Base-by-base conservation (phyloP, 1,140 invertebrate species). In the Macrobrachium nipponense region DNA sequence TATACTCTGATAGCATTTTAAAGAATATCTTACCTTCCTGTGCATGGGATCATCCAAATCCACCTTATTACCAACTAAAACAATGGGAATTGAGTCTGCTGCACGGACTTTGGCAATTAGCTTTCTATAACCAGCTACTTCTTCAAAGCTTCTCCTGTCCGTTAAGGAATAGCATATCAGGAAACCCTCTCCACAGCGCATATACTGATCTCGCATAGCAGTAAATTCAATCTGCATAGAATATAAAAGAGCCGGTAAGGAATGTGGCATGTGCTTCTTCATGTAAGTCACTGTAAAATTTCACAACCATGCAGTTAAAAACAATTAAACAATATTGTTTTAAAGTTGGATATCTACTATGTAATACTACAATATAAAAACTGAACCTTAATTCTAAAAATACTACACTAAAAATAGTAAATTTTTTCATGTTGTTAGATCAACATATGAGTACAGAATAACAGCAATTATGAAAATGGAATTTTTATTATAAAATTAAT, bases 111-210 rank as follows among this genome's bases (percentile, higher is more conserved):
- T 92, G 89, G 91, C 91, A 86, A 88, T 90, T 51, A 89, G 89
- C 23, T 89, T 89, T 18, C 87, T 82, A 81, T 90, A 90, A 18
- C 96, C 95, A 59, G 95, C 92, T 12, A 95, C 95, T 90, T 96
- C 95, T 89, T 96, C 95, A 90, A 96, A 96, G 89, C 95, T 96
- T 85, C 95, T 95, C 43, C 95, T 93, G 44, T 90, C 89, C n/a
- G 88, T 87, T 15, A 89, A 87, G 15, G 88, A 88, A 79, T 89
- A 89, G 86, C 89, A 89, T 60, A 90, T 89, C 17, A 91, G 82
- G 84, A 90, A 91, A 18, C 90, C 90, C 73, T 90, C 89, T 6
- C 90, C 90, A 44, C 91, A 91, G 27, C 92, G 88, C 92, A 93
- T 93, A 87, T 93, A 93, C 89, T 93, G 92, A 80, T 93, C 92